phyloP scores from a whole-genome alignment of 2,888 invertebrate genomes.

The Mimachlamys varia region DNA sequence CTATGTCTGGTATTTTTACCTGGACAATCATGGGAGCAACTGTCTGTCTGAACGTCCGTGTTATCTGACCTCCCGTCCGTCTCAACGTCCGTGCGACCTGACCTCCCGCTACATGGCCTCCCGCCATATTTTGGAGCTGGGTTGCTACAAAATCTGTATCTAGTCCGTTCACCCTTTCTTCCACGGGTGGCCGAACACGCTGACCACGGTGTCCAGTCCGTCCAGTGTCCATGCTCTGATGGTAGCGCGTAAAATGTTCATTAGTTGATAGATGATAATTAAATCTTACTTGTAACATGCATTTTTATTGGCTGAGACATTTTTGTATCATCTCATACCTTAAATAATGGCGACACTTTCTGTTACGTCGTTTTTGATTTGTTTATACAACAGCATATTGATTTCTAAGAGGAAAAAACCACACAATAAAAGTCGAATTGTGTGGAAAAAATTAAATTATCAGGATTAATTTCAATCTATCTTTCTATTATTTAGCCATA shows the following conservation, averaged over 20 bases:
- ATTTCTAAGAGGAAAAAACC: no score
- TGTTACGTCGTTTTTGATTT: no score
- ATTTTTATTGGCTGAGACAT: no score
- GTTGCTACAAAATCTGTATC: neutral
- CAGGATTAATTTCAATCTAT: no score
- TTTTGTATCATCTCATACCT: no score
- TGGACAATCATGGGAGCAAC: neutral
- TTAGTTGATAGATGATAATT: no score
- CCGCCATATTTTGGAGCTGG: neutral
- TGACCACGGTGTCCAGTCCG: neutral
- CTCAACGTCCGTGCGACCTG: neutral
- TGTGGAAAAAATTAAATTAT: no score
- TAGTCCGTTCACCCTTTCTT: neutral
- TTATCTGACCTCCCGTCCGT: neutral
- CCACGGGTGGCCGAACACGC: neutral
- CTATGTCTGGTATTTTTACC: neutral
- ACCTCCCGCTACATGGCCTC: neutral
- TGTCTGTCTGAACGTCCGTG: neutral
- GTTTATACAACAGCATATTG: no score
- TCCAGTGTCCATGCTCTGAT: neutral
- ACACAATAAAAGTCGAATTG: no score
- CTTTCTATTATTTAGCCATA: no score
- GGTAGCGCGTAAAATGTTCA: neutral
- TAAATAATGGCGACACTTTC: no score
- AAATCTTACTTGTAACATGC: no score